A percentile compares a stretch with the other conserved stretches of the same genome.
Evolutionary conservation across 2,797 vertebrate genomes (phyloP).

Genomic region (Etheostoma nigrum): DNA sequence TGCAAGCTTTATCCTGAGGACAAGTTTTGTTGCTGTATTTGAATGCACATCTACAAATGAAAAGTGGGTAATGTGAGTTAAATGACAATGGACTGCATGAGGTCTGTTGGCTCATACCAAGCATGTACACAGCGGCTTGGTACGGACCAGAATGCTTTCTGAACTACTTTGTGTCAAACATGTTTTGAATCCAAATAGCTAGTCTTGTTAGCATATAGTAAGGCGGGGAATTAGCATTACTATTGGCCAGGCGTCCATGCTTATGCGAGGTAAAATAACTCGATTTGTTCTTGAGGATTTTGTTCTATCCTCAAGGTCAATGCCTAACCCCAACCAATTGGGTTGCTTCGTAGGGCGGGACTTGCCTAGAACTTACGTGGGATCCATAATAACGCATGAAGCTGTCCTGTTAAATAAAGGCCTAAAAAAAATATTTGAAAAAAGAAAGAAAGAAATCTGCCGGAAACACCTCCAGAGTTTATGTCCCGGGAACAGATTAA

Average conservation of each 20-base stretch:
- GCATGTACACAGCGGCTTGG: not conserved
- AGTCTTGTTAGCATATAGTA: not conserved
- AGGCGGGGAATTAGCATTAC: not conserved
- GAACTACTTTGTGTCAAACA: not conserved
- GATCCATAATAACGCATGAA: too few relatives aligned
- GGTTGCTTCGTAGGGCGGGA: too few relatives aligned
- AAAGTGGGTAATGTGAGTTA: constrained; percentile 1
- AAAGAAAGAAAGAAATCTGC: too few relatives aligned
- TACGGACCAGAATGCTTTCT: not conserved
- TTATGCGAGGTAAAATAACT: too few relatives aligned
- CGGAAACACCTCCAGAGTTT: too few relatives aligned
- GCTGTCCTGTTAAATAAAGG: too few relatives aligned
- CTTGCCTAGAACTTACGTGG: too few relatives aligned
- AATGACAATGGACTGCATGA: not conserved
- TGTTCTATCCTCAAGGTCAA: too few relatives aligned
- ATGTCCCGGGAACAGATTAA: not conserved
- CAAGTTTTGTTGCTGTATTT: constrained; percentile 45
- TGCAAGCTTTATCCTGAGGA: constrained; percentile 62
- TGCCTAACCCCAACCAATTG: too few relatives aligned
- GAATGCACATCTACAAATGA: constrained; percentile 16
- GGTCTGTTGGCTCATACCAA: not conserved
- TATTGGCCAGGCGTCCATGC: too few relatives aligned
- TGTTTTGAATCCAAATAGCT: not conserved
- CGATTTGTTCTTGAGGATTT: too few relatives aligned
- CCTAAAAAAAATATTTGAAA: too few relatives aligned